Percentiles rank a stretch among this genome's conserved stretches.
Evolutionary conservation across 1,140 invertebrate genomes (phyloP).

Genomic region (Rhagoletis zephyria): DNA sequence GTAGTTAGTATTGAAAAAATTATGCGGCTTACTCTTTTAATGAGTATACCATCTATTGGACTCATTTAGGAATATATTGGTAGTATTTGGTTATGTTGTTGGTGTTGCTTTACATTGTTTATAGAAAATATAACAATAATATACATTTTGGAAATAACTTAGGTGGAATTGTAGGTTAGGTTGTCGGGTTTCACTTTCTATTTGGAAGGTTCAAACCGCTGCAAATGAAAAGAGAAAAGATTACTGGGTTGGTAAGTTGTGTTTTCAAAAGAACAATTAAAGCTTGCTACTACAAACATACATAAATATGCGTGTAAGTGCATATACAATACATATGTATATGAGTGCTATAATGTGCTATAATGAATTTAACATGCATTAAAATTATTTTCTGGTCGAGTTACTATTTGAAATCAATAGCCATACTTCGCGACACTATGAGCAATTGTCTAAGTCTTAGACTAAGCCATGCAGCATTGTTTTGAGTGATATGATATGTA

Average conservation of each 20-base stretch:
- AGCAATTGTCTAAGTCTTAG: too few species aligned
- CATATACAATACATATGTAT: background rate
- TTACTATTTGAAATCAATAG: too few species aligned
- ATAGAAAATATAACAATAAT: background rate
- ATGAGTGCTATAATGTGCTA: background rate
- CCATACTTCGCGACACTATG: too few species aligned
- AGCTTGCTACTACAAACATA: background rate
- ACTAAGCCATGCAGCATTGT: background rate
- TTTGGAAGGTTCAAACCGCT: conserved; percentile 15
- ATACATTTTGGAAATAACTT: conserved; percentile 28
- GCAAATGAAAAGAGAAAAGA: conserved; percentile 24
- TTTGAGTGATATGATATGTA: background rate
- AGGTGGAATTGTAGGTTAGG: conserved; percentile 10
- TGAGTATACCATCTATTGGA: background rate
- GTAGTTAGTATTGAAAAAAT: background rate
- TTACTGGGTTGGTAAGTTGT: conserved; percentile 40
- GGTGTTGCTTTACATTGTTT: background rate
- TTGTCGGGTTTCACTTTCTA: conserved; percentile 37
- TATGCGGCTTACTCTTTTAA: background rate
- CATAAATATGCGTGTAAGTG: background rate
- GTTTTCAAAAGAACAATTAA: background rate
- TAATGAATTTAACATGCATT: too few species aligned
- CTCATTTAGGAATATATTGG: background rate
- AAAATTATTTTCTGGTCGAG: too few species aligned
- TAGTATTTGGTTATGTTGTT: conserved; percentile 7